Conservation (phyloP, 2,888 invertebrate genomes). For the Polymixis flavicincta region DNA sequence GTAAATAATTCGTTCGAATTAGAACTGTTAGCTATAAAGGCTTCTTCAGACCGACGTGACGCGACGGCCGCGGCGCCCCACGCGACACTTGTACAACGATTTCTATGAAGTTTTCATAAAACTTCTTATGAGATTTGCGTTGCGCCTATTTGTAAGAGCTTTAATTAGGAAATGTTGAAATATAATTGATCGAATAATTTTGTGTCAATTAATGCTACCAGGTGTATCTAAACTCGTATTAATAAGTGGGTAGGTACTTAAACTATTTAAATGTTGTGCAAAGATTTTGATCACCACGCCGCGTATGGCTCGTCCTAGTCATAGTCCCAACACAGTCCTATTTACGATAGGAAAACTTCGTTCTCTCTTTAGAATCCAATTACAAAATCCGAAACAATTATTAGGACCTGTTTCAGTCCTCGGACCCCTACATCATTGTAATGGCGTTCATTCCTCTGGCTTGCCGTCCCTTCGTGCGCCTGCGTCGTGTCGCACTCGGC, state of each 20-base stretch:
- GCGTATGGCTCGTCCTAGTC: not conserved
- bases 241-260: not conserved
- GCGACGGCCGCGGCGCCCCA: no score
- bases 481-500: constrained; percentile 46
- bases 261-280: not conserved
- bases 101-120: no score
- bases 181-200: not conserved
- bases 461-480: constrained; percentile 37
- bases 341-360: not conserved
- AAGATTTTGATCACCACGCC: not conserved
- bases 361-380: constrained; percentile 1
- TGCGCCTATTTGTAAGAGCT: no score
- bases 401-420: constrained; percentile 17
- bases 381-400: constrained; percentile 14
- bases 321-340: not conserved
- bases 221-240: not conserved
- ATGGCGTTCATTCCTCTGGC: constrained; percentile 24
- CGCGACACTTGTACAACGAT: no score
- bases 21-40: not conserved
- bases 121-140: no score
- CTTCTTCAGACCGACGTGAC: no score
- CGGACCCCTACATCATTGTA: constrained; percentile 31
- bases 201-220: not conserved
- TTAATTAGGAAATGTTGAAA: no score
- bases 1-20: not conserved